These are phyloP conservation scores for Leguminivora glycinivorella DNA, from an alignment of 1,140 invertebrate genomes.

Conservation along the genomic window DNA sequence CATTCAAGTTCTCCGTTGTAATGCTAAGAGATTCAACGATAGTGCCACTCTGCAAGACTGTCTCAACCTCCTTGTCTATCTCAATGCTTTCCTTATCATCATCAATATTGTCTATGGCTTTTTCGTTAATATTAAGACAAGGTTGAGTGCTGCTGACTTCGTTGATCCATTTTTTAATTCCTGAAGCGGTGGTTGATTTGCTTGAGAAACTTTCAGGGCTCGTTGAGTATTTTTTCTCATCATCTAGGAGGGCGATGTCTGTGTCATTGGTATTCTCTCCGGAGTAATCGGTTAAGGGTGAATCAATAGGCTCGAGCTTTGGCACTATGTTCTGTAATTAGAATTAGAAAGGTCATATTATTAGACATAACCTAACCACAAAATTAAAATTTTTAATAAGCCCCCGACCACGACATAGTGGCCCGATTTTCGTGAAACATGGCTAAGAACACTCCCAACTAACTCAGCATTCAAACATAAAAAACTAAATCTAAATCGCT, in stretches of 20 bases:
- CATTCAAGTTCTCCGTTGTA: conserved; percentile 66
- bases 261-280: conserved; percentile 71
- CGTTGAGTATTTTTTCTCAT: conserved; percentile 63
- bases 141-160: conserved; percentile 74
- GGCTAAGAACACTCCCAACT: too few species aligned
- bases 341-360: too few species aligned
- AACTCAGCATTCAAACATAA: too few species aligned
- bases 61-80: conserved; percentile 74
- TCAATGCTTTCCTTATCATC: conserved; percentile 68
- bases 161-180: conserved; percentile 64
- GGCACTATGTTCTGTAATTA: conserved; percentile 61
- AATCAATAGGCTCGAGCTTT: conserved; percentile 68
- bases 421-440: too few species aligned
- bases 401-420: too few species aligned
- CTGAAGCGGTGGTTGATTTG: conserved; percentile 43
- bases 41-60: conserved; percentile 70
- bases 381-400: too few species aligned
- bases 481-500: too few species aligned
- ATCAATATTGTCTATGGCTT: conserved; percentile 45
- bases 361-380: too few species aligned
- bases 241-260: conserved; percentile 64
- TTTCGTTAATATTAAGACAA: conserved; percentile 60
- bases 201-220: conserved; percentile 47
- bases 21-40: conserved; percentile 71
- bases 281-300: conserved; percentile 67